These are phyloP conservation scores for Solen grandis DNA, from an alignment of 1,140 invertebrate genomes.

Conservation along the genomic window DNA sequence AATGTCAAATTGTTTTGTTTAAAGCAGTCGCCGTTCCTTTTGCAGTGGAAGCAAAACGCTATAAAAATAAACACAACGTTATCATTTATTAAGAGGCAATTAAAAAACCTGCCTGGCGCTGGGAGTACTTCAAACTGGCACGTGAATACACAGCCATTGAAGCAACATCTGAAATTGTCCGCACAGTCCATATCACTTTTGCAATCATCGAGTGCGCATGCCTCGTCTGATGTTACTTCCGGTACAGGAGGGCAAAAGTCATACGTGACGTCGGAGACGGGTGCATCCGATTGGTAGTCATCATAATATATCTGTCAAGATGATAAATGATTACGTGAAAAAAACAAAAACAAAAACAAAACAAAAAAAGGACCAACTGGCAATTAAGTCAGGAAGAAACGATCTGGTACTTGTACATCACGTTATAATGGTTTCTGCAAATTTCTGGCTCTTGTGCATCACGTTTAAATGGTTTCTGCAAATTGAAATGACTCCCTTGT, in stretches of 20 bases:
- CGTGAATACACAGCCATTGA: constrained; percentile 35
- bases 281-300: constrained; percentile 43
- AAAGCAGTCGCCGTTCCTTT: too few species aligned
- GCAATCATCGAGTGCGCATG: constrained; percentile 28
- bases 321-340: neutral
- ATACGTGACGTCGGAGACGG: neutral
- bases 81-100: neutral
- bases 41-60: neutral
- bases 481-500: too few species aligned
- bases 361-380: too few species aligned
- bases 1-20: too few species aligned
- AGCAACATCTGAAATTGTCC: constrained; percentile 33
- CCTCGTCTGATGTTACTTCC: constrained; percentile 16
- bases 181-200: constrained; percentile 28
- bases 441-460: too few species aligned
- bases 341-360: too few species aligned
- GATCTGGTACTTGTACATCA: too few species aligned
- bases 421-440: too few species aligned
- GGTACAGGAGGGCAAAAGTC: constrained; percentile 47
- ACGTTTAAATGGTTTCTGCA: too few species aligned
- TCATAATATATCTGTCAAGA: constrained; percentile 39
- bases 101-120: constrained; percentile 7
- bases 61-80: constrained; percentile 2
- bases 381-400: too few species aligned
- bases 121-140: constrained; percentile 34